Evolutionary conservation across 2,113 vertebrate genomes (phyloP), one percentile per base, ranked within the genome.

Genomic region (Elephas maximus): DNA sequence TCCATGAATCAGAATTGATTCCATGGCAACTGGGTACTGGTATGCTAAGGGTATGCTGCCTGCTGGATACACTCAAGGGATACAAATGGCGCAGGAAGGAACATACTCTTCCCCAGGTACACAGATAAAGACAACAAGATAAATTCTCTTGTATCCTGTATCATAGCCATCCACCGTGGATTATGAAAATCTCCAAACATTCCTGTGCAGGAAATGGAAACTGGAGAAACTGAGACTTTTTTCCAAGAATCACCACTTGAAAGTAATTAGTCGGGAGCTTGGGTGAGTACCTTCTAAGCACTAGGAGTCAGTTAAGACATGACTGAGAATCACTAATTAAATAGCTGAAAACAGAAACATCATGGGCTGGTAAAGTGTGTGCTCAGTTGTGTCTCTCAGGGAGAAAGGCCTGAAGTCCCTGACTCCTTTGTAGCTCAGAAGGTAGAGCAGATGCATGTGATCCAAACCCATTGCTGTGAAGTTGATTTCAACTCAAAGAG

Each of bases 321-420:
- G 89, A 63, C 93, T 90, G 53, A 80, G 6, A 17, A 84, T 37
- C 63, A 91, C 78, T 88, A 83, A 91, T 77, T 57, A 91, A 67
- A 48, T 62, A 15, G 45, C 90, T 81, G 71, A 83, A 28, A 71
- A 24, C 60, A 77, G 60, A 20, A 15, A 85, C 78, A 73, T 65
- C 23, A 80, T 8, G 80, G 33, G 79, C 12, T 69, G 21, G 89
- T 57, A 17, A 12, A 37, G 89, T 37, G 3, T 62, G 84, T 71
- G 11, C 96, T 94, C 63, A 44, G 0, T 9, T 30, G 0, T 12
- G 28, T 21, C 67, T 94, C 30, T 9, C 48, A 10, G 9, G 2
- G 14, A 17, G 0, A 0, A 10, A 0, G 0, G 1, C 2, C 20
- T 67, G 18, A 2, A 8, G 0, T 20, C 37, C 9, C 67, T 4